Percentiles rank a stretch among this genome's conserved stretches.
Conservation (phyloP, 2,113 vertebrate genomes). For the Hydrolagus affinis region DNA sequence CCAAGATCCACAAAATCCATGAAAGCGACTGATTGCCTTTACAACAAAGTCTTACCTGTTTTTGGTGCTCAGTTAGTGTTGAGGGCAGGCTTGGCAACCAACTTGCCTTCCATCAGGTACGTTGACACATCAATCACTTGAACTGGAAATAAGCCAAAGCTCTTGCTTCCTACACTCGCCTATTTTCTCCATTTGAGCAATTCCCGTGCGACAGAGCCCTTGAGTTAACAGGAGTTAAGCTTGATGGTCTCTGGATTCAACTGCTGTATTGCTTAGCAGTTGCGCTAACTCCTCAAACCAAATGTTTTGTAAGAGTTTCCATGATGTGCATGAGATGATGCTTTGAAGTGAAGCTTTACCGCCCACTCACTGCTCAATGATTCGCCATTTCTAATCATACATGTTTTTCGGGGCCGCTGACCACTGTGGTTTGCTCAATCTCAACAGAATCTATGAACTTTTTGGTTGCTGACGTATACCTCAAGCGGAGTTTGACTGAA, state of each 20-base stretch:
- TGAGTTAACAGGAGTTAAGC: neutral
- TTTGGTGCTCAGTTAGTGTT: neutral
- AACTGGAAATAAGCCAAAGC: neutral
- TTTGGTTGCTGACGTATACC: neutral
- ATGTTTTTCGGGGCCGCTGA: neutral
- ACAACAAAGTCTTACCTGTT: no score
- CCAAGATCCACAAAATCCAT: no score
- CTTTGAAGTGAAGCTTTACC: neutral
- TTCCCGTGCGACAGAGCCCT: no score
- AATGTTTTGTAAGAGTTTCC: neutral
- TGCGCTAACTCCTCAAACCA: neutral
- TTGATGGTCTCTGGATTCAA: neutral
- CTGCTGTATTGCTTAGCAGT: neutral
- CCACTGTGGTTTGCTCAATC: neutral
- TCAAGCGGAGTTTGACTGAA: neutral
- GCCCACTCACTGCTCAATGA: constrained; percentile 22
- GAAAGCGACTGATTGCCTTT: no score
- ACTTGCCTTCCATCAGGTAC: no score
- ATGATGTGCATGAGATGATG: neutral
- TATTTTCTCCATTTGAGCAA: neutral
- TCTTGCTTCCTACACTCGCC: neutral
- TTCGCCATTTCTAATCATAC: neutral
- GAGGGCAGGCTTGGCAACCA: neutral
- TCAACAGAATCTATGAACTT: neutral
- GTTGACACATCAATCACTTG: no score